Evolutionary conservation across 2,888 invertebrate genomes (phyloP), one percentile per base, ranked within the genome.

Genomic region (Megastigmus dorsalis): DNA sequence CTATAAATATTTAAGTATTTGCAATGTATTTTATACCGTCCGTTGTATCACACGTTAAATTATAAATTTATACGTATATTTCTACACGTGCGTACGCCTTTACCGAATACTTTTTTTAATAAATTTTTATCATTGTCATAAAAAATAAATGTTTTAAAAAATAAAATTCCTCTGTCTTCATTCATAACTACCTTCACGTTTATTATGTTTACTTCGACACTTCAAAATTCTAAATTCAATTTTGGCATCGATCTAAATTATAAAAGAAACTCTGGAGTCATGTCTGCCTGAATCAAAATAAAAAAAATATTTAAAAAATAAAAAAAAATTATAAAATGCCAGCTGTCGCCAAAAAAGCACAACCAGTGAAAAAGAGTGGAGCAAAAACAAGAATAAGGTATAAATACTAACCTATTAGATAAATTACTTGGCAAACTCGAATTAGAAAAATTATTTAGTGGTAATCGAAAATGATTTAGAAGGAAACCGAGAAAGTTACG

Each of bases 401-500:
- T n/a, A 55, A 23, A 50, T 36, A 36, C 1, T 23, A 33, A 10
- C 1, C 23, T 10, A 23, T 26, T n/a, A n/a, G 6, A 15, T 54
- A 30, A 67, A 28, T 5, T 23, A 26, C 7, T 15, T 30, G 30
- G n/a, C 2, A 10, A 26, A 30, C 5, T 10, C 0, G n/a, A 20
- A 4, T 3, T 1, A 30, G n/a, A 33, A 43, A 36, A 48, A 52
- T 10, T 5, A 5, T 6, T 1, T 57, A 13, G 55, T 15, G 23
- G 3, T 1, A 26, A 67, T 10, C 26, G 10, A 43, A 30, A 60
- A 54, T 1, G 18, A 15, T 28, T 23, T 28, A 77, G 76, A 52
- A 70, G 36, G 15, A 78, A 75, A 67, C 54, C 55, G 2, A 74
- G 60, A 5, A 71, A 55, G 67, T 50, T 78, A 13, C 74, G 76